Base-by-base conservation (phyloP, 2,888 invertebrate species). In the Meteorus cinctellus region DNA sequence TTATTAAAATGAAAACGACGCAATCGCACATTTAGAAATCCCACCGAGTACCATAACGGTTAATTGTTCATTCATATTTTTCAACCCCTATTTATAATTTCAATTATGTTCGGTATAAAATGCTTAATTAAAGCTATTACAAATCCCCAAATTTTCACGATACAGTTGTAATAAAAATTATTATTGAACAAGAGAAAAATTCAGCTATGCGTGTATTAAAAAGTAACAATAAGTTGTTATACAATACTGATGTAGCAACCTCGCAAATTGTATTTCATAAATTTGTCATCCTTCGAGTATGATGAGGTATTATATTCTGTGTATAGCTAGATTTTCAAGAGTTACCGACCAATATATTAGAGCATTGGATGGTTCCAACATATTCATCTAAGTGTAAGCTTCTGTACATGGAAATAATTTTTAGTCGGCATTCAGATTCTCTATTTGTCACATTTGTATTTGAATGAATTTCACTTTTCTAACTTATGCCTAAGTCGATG, bases 401-500 rank as follows among this genome's bases (percentile, higher is more conserved):
- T 12, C 12, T 12, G 1, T 41, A 0, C 2, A 12, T 12, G 41
- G 16, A 48, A 48, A 48, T 48, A 19, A 8, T 19, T 55, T 19
- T 45, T 73, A 34, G 72, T 71, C 73, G 24, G 24, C 68, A 36
- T 68, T n/a, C 62, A 36, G 70, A n/a, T 73, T 55, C 72, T 68
- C 59, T 36, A 72, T 75, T 76, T 76, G 77, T 69, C 62, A 77
- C 77, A 81, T 83, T 83, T 81, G 80, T 80, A 82, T 83, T 82
- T 82, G 82, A 80, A 83, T 82, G 82, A 80, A 82, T 81, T 82
- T 80, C 74, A 77, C 76, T 78, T 78, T 69, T 66, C 6, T n/a
- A 60, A 60, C 4, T 24, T 16, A 59, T 24, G 10, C 10, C 4
- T 2, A 24, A 14, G 27, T 60, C 16, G 10, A 8, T 60, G 16